Evolutionary conservation across 2,888 invertebrate genomes (phyloP), one percentile per base, ranked within the genome.

Genomic region (Noctua janthina): DNA sequence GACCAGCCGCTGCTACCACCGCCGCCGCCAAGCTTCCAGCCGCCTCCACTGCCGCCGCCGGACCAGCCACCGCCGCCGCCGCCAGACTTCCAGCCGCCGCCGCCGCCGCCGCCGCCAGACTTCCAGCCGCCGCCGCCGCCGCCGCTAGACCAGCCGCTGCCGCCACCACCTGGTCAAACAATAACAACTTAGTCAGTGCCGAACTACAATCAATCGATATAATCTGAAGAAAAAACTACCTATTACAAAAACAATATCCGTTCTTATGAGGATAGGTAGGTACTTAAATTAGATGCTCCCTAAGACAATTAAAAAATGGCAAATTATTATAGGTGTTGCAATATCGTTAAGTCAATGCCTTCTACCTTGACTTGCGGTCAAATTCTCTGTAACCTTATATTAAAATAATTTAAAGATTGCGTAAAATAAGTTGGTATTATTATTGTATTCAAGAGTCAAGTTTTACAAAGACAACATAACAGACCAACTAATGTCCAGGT

Each of bases 21-120:
- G 67, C 93, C 92, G 51, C 93, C 93, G 59, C 93, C 92, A 56
- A 83, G 80, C n/a, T 91, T 91, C 92, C 93, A 92, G 80, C 94
- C 93, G 13, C 93, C 92, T 46, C 93, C 89, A 76, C 92, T 81
- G 80, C 94, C 92, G 51, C 91, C 91, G 77, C 85, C 79, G 71
- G 81, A 76, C 83, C 86, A 88, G 70, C 90, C 89, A 72, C 80
- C 87, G 74, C 91, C 88, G 56, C 84, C 84, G n/a, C 87, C 80
- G 68, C 87, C 79, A 6, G n/a, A 43, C 43, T 76, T 81, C 83
- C 83, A 81, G 68, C 91, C 87, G 51, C 87, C 81, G 51, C 91
- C 87, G 73, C 91, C 88, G 54, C 94, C 92, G 35, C 93, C 92
- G 71, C 84, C 84, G n/a, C 87, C 80, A 4, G 35, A 49, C 83